Evolutionary conservation across 2,888 invertebrate species (phyloP), one percentile per base, ranked within the genome.

Genomic region (Teleogryllus oceanicus): DNA sequence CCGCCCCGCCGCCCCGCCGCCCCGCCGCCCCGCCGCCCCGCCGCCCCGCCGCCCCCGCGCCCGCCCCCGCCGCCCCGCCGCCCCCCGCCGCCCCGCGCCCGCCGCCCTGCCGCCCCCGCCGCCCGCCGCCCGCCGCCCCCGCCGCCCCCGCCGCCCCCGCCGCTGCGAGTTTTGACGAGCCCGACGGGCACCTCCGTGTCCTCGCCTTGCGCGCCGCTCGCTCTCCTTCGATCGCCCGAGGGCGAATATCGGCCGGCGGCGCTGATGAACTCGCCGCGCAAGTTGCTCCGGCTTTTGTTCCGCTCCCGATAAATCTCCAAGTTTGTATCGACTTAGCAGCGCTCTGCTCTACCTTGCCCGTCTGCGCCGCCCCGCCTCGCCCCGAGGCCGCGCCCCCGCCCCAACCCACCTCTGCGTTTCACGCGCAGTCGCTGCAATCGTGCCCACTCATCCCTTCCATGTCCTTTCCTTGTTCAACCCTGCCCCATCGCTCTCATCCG

Each of bases 211-310:
- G 13, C 62, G 0, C 62, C 62, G 1, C n/a, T 1, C 16, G 0
- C n/a, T 11, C 37, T 8, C n/a, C 1, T 18, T 2, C n/a, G 16
- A n/a, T 13, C 62, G 62, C 62, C 62, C n/a, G 62, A 62, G 62
- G 16, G n/a, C 62, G 62, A 62, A 62, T 13, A 62, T 62, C 62
- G 62, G 62, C 62, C 62, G 62, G 62, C 62, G 16, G 62, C 4
- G 62, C 62, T 62, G 62, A 62, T 62, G 62, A 13, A 62, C 62
- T 62, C 62, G 13, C 62, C 62, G 62, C n/a, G 37, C 62, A 62
- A 62, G 62, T 62, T 62, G 16, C 62, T 13, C 62, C 62, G 62
- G 62, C 62, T 62, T 62, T 62, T 62, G 62, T 62, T 62, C 62
- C 62, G 16, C 16, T 16, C 16, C 62, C 62, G 62, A 62, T 62